Conservation (phyloP, 2,888 invertebrate genomes). For the Protula sp. region DNA sequence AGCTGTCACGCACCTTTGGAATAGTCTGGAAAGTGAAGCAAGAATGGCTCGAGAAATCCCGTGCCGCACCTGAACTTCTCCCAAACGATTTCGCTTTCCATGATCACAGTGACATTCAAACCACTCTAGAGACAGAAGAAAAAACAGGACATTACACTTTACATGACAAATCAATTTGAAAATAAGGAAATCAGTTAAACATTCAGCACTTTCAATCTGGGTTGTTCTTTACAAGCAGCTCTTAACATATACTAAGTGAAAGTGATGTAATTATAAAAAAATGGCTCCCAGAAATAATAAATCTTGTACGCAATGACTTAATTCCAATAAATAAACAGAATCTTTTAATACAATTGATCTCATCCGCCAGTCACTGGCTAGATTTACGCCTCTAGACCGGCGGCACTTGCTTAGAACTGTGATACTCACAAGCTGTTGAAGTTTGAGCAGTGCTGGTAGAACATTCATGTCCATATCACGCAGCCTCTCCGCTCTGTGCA, state of each 20-base stretch:
- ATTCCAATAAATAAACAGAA: too few species aligned
- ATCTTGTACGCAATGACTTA: too few species aligned
- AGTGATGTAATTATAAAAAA: too few species aligned
- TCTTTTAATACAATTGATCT: too few species aligned
- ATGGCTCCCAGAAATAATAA: too few species aligned
- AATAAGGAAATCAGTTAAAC: neutral
- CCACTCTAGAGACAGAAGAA: slow-evolving; percentile 54
- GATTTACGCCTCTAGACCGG: too few species aligned
- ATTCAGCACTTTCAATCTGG: neutral
- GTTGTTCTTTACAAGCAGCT: too few species aligned
- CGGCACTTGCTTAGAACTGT: too few species aligned
- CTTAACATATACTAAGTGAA: too few species aligned
- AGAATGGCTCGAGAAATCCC: slow-evolving; percentile 67
- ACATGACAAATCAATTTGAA: neutral
- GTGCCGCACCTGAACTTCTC: slow-evolving; percentile 73
- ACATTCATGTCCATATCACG: slow-evolving; percentile 70
- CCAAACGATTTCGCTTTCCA: slow-evolving; percentile 72
- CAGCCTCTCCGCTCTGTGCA: slow-evolving; percentile 77
- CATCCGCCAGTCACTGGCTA: too few species aligned
- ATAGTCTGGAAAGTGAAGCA: slow-evolving; percentile 75
- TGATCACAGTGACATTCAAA: slow-evolving; percentile 69
- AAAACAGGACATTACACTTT: neutral
- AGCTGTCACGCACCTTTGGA: slow-evolving; percentile 66
- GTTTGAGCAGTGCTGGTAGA: slow-evolving; percentile 66
- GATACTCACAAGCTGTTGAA: slow-evolving; percentile 66